phyloP scores from a whole-genome alignment of 2,797 vertebrate species.

The Bradypodion pumilum region DNA sequence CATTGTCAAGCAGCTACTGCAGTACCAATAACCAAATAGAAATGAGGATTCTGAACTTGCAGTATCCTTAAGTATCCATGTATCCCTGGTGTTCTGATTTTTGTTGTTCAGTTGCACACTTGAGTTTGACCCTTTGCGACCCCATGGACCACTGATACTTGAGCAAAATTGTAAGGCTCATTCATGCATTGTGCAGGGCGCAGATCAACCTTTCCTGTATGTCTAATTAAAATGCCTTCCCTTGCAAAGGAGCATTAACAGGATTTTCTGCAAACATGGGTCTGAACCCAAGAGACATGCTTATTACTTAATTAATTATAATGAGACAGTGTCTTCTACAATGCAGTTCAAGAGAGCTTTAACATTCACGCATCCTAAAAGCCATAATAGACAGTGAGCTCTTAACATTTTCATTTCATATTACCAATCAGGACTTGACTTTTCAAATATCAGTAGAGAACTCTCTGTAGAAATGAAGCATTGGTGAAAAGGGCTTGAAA shows the following conservation, averaged over 20 bases:
- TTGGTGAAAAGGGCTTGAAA: not conserved
- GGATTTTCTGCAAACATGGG: not conserved
- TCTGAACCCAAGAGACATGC: not conserved
- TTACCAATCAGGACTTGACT: slow-evolving; percentile 6
- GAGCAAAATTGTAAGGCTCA: not conserved
- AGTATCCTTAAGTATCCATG: not conserved
- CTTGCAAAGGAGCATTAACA: not conserved
- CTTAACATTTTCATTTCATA: slow-evolving; percentile 26
- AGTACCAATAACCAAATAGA: not conserved
- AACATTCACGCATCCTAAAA: not conserved
- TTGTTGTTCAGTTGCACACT: too few relatives aligned
- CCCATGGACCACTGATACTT: too few relatives aligned
- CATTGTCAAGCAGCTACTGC: not conserved
- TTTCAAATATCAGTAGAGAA: slow-evolving; percentile 6
- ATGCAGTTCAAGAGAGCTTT: not conserved
- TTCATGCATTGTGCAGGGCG: not conserved
- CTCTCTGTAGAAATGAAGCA: not conserved
- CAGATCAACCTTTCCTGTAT: not conserved
- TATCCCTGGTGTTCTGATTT: not conserved
- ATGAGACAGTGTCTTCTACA: not conserved
- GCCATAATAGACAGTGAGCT: not conserved
- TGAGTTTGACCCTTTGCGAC: too few relatives aligned
- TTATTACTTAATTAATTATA: slow-evolving; percentile 17
- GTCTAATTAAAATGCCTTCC: not conserved
- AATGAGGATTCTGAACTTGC: not conserved